A percentile compares a stretch with the other conserved stretches of the same genome.
Conservation (phyloP, 2,888 invertebrate species). For the Cheilosia scutellata region DNA sequence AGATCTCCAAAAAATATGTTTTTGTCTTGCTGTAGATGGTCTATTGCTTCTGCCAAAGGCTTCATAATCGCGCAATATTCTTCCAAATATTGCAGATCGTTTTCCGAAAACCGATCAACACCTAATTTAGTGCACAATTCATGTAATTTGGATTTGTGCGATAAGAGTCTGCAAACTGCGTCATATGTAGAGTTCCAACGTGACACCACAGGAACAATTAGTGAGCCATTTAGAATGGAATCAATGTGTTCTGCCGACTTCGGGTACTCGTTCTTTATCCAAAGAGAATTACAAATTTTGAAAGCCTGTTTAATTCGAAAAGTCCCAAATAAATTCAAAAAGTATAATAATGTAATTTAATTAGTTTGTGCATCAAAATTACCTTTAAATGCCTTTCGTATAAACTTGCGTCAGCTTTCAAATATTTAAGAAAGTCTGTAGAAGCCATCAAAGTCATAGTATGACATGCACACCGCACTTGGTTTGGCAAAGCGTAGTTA, state of each 20-base stretch:
- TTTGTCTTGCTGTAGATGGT: background rate
- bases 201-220: background rate
- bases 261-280: background rate
- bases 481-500: slow-evolving; percentile 8
- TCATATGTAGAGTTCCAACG: slow-evolving; percentile 1
- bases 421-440: slow-evolving; percentile 5
- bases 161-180: background rate
- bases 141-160: background rate
- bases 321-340: background rate
- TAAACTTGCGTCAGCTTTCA: background rate
- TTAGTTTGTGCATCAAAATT: background rate
- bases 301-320: background rate
- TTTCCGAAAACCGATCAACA: background rate
- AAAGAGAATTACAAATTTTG: background rate
- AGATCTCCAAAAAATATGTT: background rate
- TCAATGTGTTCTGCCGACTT: background rate
- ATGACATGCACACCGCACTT: slow-evolving; percentile 3
- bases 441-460: slow-evolving; percentile 3
- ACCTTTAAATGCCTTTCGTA: slow-evolving; percentile 8
- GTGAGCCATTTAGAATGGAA: background rate
- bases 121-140: background rate
- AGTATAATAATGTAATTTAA: no score
- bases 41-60: background rate
- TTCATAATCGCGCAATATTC: background rate
- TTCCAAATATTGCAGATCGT: background rate